These are phyloP conservation scores for Eulithis prunata DNA, from an alignment of 2,888 invertebrate genomes.

Conservation along the genomic window DNA sequence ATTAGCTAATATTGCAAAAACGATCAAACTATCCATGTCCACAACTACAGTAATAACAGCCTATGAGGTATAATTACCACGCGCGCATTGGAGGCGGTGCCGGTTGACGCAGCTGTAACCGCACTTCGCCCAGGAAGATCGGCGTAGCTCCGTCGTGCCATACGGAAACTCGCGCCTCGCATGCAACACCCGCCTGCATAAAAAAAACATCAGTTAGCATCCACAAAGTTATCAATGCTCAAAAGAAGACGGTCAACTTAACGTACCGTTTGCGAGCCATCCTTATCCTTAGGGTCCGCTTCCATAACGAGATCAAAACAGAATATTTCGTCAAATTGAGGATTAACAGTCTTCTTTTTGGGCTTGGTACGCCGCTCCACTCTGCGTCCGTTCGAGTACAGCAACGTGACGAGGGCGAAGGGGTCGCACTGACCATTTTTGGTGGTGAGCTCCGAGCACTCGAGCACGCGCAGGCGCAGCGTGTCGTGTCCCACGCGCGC, in stretches of 20 bases:
- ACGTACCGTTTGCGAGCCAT: constrained; percentile 83
- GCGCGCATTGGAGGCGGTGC: constrained; percentile 82
- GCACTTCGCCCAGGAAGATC: constrained; percentile 95
- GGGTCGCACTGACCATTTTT: constrained; percentile 97
- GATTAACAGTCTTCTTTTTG: constrained; percentile 95
- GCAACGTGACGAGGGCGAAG: constrained; percentile 91
- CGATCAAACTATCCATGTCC: neutral
- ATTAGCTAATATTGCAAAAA: constrained; percentile 1
- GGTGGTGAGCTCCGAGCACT: constrained; percentile 94
- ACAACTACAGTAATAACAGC: constrained; percentile 3
- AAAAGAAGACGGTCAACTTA: neutral
- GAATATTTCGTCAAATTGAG: constrained; percentile 94
- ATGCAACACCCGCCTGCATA: constrained; percentile 86
- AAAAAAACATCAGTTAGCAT: neutral
- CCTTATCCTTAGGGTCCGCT: constrained; percentile 81
- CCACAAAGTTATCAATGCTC: neutral
- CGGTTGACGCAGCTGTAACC: constrained; percentile 89
- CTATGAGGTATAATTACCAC: constrained; percentile 84
- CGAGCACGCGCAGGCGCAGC: constrained; percentile 88
- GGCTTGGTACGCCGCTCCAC: constrained; percentile 92
- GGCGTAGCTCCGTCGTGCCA: constrained; percentile 95
- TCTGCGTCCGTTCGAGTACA: constrained; percentile 91
- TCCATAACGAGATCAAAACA: constrained; percentile 88
- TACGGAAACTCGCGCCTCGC: constrained; percentile 91
- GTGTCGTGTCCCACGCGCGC: constrained; percentile 77